phyloP scores from a whole-genome alignment of 1,140 invertebrate genomes.

The Drosophila insularis region DNA sequence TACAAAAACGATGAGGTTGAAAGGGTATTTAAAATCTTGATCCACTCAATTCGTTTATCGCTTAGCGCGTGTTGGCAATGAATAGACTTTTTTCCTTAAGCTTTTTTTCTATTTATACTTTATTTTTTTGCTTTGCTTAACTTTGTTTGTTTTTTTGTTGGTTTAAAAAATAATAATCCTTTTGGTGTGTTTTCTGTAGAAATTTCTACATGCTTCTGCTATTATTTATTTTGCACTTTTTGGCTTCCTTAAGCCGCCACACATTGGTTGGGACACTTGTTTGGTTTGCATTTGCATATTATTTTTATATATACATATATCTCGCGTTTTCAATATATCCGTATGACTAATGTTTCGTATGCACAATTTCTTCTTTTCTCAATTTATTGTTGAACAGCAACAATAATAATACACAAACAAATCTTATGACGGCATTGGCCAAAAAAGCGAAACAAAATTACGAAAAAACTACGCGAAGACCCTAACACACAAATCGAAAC shows the following conservation, averaged over 20 bases:
- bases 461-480: constrained; percentile 55
- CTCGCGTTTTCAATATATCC: not conserved
- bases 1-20: constrained; percentile 1
- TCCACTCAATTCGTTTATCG: constrained; percentile 23
- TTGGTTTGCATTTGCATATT: constrained; percentile 59
- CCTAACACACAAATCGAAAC: constrained; percentile 30
- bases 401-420: not conserved
- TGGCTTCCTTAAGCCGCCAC: constrained; percentile 53
- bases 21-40: constrained; percentile 9
- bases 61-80: constrained; percentile 67
- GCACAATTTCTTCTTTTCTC: constrained; percentile 46
- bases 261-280: constrained; percentile 56
- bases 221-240: constrained; percentile 69
- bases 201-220: constrained; percentile 25
- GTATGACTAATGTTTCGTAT: constrained; percentile 59
- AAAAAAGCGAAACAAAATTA: constrained; percentile 42
- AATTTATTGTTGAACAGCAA: constrained; percentile 28
- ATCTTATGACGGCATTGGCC: constrained; percentile 25
- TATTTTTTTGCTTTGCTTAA: constrained; percentile 50
- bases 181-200: constrained; percentile 25
- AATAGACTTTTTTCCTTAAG: constrained; percentile 31
- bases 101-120: constrained; percentile 12
- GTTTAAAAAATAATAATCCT: constrained; percentile 53
- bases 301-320: constrained; percentile 25
- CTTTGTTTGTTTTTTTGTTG: not conserved